Base-by-base conservation (phyloP, 1,140 invertebrate genomes). In the Campodea augens region DNA sequence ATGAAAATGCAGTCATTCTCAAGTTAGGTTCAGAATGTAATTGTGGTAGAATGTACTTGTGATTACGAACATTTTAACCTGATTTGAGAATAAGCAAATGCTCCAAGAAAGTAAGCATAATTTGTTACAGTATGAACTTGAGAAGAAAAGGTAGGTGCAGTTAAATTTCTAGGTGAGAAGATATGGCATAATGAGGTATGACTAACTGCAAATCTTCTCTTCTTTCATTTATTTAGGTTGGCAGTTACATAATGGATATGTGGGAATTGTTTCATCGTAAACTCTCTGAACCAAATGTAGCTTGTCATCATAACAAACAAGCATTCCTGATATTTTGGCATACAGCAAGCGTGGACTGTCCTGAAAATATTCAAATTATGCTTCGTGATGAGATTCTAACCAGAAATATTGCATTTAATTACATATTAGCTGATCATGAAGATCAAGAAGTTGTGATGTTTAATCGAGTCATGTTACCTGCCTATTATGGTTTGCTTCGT, bases 391-490 rank as follows among this genome's bases (percentile, higher is more conserved):
- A 72, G 49, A 74, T 77, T 58, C 81, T 87, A 50, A 83, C 70
- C 47, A 92, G 87, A 62, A 91, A 95, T 58, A 90, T 95, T 61
- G 87, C 86, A 52, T 93, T 92, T 69, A 95, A 92, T 64, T 95
- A 95, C 60, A 93, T 95, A 60, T 64, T 93, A 54, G 88, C 88
- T 46, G 89, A 95, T 66, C 88, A 93, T 58, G 88, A 93, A 53
- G 89, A 95, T 62, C 84, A 90, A 55, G 88, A 92, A 58, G 88
- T 93, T 41, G 81, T 93, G 27, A 70, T 86, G 52, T 93, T 88
- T 60, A 95, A 93, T 62, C 74, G 88, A 44, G 75, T 78, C 5
- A 93, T 92, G 85, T 65, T 95, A 52, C 88, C 89, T 4, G 82
- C 86, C n/a, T 93, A 92, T 61, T 93, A 93, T 60, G 86, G 87